Base-by-base conservation (phyloP, 2,113 vertebrate species). In the Oreotrochilus melanogaster region DNA sequence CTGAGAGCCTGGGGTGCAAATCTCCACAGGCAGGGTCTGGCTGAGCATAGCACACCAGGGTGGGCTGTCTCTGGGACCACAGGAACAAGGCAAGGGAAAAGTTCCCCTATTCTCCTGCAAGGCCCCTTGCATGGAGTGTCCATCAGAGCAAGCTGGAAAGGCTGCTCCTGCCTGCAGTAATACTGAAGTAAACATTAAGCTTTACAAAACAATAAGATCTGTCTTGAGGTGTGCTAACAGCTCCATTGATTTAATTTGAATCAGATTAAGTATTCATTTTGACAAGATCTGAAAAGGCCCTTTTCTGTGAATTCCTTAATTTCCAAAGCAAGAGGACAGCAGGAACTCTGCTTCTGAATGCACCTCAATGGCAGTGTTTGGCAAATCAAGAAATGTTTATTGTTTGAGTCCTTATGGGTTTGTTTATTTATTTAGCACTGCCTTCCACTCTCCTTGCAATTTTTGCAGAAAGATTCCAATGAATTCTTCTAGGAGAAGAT, bases 231-330 rank as follows among this genome's bases (percentile, higher is more conserved):
- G 25, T 67, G 45, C 57, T 33, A 81, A 53, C 7, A 75, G 81
- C 43, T 79, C 78, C 80, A 19, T 65, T 0, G 0, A 72, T 96
- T 97, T 96, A 84, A 93, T 91, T 87, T 95, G 54, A 87, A 64
- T 78, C 54, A 91, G 74, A 88, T 96, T 92, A 96, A 96, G 92
- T 91, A 95, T 86, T 98, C 43, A 86, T 95, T 97, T 87, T 22
- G 6, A 69, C 58, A 92, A 94, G 43, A 42, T 64, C 43, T 33
- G 64, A 43, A 82, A 92, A 79, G 11, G 7, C 1, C 7, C 1
- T 22, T 84, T 87, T 84, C 78, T 54, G 48, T 91, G 45, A 71
- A 25, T 23, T 16, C 51, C 65, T 91, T 67, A 23, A 50, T 95
- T 92, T 89, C 76, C 51, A 92, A 66, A 73, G 53, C 47, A 86